Evolutionary conservation across 2,113 vertebrate genomes (phyloP).

Genomic region (Pyxicephalus adspersus): DNA sequence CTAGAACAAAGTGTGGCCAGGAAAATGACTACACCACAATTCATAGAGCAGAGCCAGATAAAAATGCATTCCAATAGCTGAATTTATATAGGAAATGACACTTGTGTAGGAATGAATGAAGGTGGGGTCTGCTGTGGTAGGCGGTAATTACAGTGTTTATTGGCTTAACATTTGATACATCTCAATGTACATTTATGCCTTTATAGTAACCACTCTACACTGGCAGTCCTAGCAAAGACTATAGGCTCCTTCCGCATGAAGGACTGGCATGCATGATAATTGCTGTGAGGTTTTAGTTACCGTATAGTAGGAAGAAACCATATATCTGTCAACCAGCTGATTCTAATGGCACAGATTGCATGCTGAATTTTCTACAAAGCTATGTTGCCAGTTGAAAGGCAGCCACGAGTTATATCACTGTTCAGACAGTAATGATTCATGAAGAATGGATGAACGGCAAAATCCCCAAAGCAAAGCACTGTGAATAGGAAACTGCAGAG

Average conservation of each 20-base stretch:
- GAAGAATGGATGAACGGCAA: too few relatives aligned
- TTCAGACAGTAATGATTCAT: too few relatives aligned
- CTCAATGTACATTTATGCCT: slow-evolving; percentile 15
- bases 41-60: slow-evolving; percentile 7
- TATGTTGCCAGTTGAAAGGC: too few relatives aligned
- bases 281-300: slow-evolving; percentile 41
- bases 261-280: slow-evolving; percentile 25
- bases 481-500: too few relatives aligned
- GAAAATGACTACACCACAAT: neutral
- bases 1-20: neutral
- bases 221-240: slow-evolving; percentile 21
- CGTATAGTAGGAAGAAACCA: slow-evolving; percentile 19
- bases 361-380: too few relatives aligned
- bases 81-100: slow-evolving; percentile 45
- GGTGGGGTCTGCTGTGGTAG: slow-evolving; percentile 28
- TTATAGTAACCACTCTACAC: slow-evolving; percentile 29
- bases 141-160: slow-evolving; percentile 22
- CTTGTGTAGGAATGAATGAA: slow-evolving; percentile 21
- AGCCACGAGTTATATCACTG: too few relatives aligned
- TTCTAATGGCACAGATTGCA: neutral
- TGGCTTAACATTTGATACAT: slow-evolving; percentile 38
- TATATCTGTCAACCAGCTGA: slow-evolving; percentile 33
- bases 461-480: too few relatives aligned
- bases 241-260: slow-evolving; percentile 30
- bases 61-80: slow-evolving; percentile 21